A percentile compares a stretch with the other conserved stretches of the same genome.
phyloP scores from a whole-genome alignment of 2,113 vertebrate genomes.

The Pedionomus torquatus region DNA sequence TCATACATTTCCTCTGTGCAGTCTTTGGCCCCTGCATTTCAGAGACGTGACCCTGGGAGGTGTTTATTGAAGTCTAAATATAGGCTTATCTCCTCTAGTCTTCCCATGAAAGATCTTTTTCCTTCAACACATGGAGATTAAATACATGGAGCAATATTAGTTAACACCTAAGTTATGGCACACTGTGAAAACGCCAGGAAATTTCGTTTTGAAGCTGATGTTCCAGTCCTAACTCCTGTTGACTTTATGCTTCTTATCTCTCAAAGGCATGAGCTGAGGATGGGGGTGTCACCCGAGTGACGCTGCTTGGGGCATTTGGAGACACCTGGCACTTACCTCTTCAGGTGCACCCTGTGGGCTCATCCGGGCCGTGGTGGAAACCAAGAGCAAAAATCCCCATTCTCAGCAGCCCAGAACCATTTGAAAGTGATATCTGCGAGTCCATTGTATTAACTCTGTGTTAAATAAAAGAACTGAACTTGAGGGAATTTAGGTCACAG shows the following conservation, averaged over 20 bases:
- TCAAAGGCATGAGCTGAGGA: not conserved
- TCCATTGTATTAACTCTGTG: not conserved
- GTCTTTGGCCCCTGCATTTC: not conserved
- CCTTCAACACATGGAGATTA: constrained; percentile 56
- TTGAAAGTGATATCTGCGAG: not conserved
- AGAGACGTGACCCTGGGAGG: constrained; percentile 37
- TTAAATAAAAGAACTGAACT: not conserved
- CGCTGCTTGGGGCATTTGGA: not conserved
- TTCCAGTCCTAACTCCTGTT: not conserved
- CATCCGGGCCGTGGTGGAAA: not conserved
- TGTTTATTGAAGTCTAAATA: constrained; percentile 67
- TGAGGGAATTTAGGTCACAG: constrained; percentile 35
- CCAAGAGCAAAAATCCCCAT: not conserved
- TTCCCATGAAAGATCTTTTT: constrained; percentile 69
- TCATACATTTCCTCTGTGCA: not conserved
- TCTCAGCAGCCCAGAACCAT: not conserved
- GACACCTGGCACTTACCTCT: not conserved
- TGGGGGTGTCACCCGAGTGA: constrained; percentile 7
- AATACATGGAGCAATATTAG: constrained; percentile 24
- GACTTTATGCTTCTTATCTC: constrained; percentile 32
- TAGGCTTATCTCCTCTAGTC: constrained; percentile 62
- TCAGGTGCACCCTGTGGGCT: not conserved
- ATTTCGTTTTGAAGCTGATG: not conserved
- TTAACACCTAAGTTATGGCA: constrained; percentile 44
- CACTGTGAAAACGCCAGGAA: constrained; percentile 2